These are phyloP conservation scores for Brenthis hecate DNA, from an alignment of 2,888 invertebrate species.

Conservation along the genomic window DNA sequence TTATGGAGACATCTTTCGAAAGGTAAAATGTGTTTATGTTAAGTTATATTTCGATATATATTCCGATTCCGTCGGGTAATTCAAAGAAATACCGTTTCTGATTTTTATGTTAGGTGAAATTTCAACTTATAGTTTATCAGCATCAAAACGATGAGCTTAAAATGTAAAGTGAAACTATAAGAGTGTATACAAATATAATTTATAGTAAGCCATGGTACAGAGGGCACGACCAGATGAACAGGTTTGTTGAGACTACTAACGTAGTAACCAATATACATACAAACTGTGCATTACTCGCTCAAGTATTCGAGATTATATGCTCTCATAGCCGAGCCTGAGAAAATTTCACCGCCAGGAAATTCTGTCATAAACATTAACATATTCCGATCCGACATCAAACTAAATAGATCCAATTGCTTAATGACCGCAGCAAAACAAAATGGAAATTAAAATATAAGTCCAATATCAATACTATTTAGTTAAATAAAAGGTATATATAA, in stretches of 20 bases:
- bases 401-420: constrained; percentile 23
- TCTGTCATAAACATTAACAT: constrained; percentile 51
- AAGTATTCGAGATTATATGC: constrained; percentile 68
- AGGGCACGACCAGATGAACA: constrained; percentile 72
- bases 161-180: constrained; percentile 74
- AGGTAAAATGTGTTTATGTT: constrained; percentile 20
- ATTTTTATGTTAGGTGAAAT: constrained; percentile 30
- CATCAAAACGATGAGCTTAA: constrained; percentile 56
- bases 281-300: constrained; percentile 67
- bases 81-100: constrained; percentile 29
- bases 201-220: constrained; percentile 66
- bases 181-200: constrained; percentile 59
- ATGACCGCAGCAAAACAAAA: constrained; percentile 10
- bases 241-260: constrained; percentile 75
- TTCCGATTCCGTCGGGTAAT: constrained; percentile 14
- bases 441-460: constrained; percentile 23
- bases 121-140: constrained; percentile 48
- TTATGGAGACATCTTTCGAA: constrained; percentile 7
- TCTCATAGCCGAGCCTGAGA: constrained; percentile 64
- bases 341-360: constrained; percentile 70
- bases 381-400: constrained; percentile 23
- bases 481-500: background rate
- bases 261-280: constrained; percentile 79
- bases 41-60: constrained; percentile 21
- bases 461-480: constrained; percentile 15